Evolutionary conservation across 2,888 invertebrate species (phyloP), one percentile per base, ranked within the genome.

Genomic region (Scrobipalpa costella): DNA sequence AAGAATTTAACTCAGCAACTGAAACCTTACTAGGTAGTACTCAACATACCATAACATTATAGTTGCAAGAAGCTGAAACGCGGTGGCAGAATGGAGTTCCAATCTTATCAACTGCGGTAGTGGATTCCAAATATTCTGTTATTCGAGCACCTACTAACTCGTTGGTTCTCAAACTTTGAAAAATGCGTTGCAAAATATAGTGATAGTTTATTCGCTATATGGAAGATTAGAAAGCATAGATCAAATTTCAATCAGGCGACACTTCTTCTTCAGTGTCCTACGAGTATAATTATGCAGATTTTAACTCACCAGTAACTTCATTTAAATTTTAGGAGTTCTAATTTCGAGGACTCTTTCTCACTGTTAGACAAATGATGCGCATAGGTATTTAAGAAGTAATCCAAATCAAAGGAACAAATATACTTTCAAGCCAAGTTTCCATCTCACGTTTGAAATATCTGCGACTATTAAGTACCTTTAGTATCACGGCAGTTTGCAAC

Each of bases 81-180:
- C 27, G 11, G 13, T 8, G 8, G 61, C 61, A 36, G 27, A 52
- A 62, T 62, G 36, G 34, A 57, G 57, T 62, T 62, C 57, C 55
- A 62, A 62, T 57, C 62, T 62, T 62, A 57, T 57, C 55, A 55
- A 57, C 38, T 21, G 49, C 36, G 57, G 55, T 62, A 57, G 62
- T 57, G 57, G 52, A 61, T 61, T 50, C 52, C 50, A 61, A 61
- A 61, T 57, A 63, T 40, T 55, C 49, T 63, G 63, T 57, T 63
- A 47, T 52, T 55, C 36, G 61, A 61, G 57, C 60, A 64, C 50
- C 47, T 38, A 61, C 60, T 83, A 85, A 83, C 85, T 79, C 81
- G 81, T 13, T 15, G 52, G 9, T n/a, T 50, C 52, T 52, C 61
- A 61, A 61, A 52, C 34, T 49, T 27, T 52, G 50, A n/a, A 15